Evolutionary conservation across 2,888 invertebrate genomes (phyloP).

Genomic region (Lymantria monacha): DNA sequence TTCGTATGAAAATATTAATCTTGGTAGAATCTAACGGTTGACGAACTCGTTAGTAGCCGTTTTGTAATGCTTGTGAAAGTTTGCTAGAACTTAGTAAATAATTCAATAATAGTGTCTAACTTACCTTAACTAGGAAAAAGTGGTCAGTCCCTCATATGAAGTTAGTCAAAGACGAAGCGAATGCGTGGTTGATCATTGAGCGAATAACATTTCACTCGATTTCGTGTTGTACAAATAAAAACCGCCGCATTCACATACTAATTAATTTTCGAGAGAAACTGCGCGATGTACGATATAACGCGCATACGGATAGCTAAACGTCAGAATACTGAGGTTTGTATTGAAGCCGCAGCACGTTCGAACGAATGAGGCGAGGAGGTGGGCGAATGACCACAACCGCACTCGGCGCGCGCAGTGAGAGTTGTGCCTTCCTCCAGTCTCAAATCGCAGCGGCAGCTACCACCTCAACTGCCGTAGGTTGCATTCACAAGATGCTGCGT

Average conservation of each 20-base stretch:
- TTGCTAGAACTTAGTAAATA: conserved; percentile 18
- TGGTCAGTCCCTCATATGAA: conserved; percentile 67
- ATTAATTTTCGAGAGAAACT: conserved; percentile 69
- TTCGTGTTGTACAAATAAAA: conserved; percentile 62
- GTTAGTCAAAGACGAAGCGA: conserved; percentile 55
- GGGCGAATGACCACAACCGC: conserved; percentile 65
- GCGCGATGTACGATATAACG: conserved; percentile 59
- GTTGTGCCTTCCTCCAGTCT: conserved; percentile 58
- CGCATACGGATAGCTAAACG: conserved; percentile 61
- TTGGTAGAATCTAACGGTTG: background rate
- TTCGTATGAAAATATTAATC: background rate
- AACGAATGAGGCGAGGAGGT: conserved; percentile 51
- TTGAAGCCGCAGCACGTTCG: conserved; percentile 39
- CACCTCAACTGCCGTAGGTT: conserved; percentile 17
- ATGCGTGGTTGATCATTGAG: conserved; percentile 52
- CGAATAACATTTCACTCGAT: conserved; percentile 75
- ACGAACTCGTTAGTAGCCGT: conserved; percentile 1
- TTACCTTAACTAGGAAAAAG: conserved; percentile 57
- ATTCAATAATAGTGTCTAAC: conserved; percentile 23
- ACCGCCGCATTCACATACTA: conserved; percentile 77
- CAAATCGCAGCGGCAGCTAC: conserved; percentile 59
- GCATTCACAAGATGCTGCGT: conserved; percentile 10
- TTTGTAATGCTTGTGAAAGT: conserved; percentile 26
- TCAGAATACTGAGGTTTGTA: conserved; percentile 54
- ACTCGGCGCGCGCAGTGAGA: conserved; percentile 79